These are phyloP conservation scores for Coryphaenoides rupestris DNA, from an alignment of 2,113 vertebrate species.

Conservation along the genomic window DNA sequence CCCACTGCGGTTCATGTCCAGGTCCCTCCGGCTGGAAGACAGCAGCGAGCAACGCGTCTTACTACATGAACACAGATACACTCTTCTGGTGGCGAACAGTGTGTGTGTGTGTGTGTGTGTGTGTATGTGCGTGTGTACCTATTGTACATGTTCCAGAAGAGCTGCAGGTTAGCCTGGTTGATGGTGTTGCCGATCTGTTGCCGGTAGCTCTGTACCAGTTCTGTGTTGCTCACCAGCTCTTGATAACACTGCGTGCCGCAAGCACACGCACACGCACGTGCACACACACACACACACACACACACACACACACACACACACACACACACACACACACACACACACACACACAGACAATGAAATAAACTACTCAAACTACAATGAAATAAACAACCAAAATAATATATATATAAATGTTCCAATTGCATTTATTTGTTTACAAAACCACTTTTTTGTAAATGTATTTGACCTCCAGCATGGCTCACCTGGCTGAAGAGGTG, in stretches of 20 bases:
- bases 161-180: constrained; percentile 97
- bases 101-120: no score
- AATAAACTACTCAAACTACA: no score
- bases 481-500: constrained; percentile 96
- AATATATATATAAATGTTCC: no score
- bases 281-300: not conserved
- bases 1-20: constrained; percentile 93
- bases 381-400: no score
- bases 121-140: no score
- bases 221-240: constrained; percentile 92
- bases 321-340: not conserved
- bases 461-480: no score
- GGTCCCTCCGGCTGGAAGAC: constrained; percentile 83
- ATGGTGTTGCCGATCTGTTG: constrained; percentile 89
- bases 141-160: constrained; percentile 99
- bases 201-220: constrained; percentile 92
- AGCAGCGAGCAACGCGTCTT: not conserved
- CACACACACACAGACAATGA: no score
- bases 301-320: not conserved
- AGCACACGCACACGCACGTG: constrained; percentile 7
- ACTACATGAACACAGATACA: no score
- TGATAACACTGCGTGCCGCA: no score
- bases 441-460: no score
- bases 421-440: no score
- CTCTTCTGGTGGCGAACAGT: no score